Percentiles rank a stretch among this genome's conserved stretches.
Conservation (phyloP, 1,140 invertebrate species). For the Lepidurus packardi region DNA sequence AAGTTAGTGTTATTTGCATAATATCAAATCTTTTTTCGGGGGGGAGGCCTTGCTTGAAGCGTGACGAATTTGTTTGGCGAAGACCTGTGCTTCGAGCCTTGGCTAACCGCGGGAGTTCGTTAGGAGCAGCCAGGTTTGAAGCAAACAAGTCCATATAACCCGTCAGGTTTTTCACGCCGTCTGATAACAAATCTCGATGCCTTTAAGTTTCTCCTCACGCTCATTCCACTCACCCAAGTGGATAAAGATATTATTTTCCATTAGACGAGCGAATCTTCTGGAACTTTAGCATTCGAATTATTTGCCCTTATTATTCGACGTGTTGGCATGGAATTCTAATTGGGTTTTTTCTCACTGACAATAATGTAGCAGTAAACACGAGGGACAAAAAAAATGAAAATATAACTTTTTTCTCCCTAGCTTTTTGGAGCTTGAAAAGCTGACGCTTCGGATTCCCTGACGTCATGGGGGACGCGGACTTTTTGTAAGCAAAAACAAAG, state of each 20-base stretch:
- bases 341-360: no score
- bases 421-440: no score
- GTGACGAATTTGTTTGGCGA: slow-evolving; percentile 5
- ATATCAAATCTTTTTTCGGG: background rate
- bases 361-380: no score
- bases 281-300: no score
- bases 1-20: background rate
- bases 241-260: background rate
- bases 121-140: background rate
- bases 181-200: background rate
- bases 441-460: no score
- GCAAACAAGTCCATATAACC: background rate
- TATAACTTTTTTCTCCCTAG: no score
- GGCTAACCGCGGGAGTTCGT: background rate
- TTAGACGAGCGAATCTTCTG: background rate
- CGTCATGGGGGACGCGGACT: background rate
- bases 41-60: background rate
- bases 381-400: no score
- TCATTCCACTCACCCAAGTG: background rate
- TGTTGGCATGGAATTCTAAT: no score
- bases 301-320: no score
- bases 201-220: background rate
- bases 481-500: background rate
- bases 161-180: background rate
- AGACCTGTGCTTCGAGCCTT: background rate